phyloP scores from a whole-genome alignment of 2,888 invertebrate genomes.

The Phrixothrix hirtus region DNA sequence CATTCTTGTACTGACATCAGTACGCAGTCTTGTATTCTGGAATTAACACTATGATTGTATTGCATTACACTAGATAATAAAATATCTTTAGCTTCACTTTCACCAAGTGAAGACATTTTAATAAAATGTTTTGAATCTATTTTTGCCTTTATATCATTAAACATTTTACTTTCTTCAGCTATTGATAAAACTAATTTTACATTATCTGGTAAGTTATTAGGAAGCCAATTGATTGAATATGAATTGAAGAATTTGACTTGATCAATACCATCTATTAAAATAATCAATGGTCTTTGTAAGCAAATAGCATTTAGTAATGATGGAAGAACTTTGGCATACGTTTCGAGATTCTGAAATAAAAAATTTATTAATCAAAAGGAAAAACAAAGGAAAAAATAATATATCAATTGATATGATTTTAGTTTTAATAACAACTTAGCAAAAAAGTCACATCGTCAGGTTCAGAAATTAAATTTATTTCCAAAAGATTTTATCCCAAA shows the following conservation, averaged over 20 bases:
- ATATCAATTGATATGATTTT: no score
- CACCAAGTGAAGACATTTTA: slow-evolving; percentile 59
- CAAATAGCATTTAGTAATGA: slow-evolving; percentile 61
- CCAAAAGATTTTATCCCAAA: no score
- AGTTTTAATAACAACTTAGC: no score
- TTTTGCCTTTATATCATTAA: slow-evolving; percentile 50
- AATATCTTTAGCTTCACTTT: slow-evolving; percentile 59
- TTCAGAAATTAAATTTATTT: no score
- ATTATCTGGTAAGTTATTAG: slow-evolving; percentile 70
- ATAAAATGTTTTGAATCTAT: slow-evolving; percentile 48
- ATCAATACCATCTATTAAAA: slow-evolving; percentile 79
- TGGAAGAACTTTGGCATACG: slow-evolving; percentile 67
- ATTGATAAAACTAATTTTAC: slow-evolving; percentile 78
- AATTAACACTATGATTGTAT: slow-evolving; percentile 65
- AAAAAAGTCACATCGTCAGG: no score
- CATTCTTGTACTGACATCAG: slow-evolving; percentile 65
- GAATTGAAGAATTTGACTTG: slow-evolving; percentile 63
- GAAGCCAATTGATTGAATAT: slow-evolving; percentile 74
- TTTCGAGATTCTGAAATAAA: slow-evolving; percentile 73
- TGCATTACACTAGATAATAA: slow-evolving; percentile 62
- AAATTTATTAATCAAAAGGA: no score
- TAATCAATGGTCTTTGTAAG: slow-evolving; percentile 64
- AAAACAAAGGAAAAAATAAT: no score
- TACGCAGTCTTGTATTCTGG: slow-evolving; percentile 63
- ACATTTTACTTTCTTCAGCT: slow-evolving; percentile 61